Evolutionary conservation across 1,140 invertebrate species (phyloP).

Genomic region (Trachymyrmex septentrionalis): DNA sequence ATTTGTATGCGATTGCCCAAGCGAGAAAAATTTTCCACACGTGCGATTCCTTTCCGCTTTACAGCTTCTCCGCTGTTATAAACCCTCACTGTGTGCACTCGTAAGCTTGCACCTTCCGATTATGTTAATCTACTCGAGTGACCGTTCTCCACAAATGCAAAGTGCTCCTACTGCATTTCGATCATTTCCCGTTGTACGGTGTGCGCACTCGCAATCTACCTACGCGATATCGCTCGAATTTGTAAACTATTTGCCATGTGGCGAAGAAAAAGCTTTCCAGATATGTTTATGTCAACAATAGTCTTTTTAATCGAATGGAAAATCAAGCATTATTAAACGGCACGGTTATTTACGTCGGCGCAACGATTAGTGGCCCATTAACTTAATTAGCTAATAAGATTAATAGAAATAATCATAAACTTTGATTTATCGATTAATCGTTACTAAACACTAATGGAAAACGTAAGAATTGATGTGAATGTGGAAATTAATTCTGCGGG

Average conservation of each 20-base stretch:
- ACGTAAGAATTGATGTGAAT: neutral
- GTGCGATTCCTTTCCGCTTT: slow-evolving; percentile 1
- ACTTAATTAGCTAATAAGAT: slow-evolving; percentile 37
- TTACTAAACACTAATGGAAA: slow-evolving; percentile 31
- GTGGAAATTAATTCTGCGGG: slow-evolving; percentile 8
- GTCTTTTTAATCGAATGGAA: slow-evolving; percentile 7
- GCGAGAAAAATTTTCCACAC: slow-evolving; percentile 16
- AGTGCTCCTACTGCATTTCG: slow-evolving; percentile 17
- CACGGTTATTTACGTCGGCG: slow-evolving; percentile 20
- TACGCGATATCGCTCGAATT: neutral
- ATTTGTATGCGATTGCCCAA: slow-evolving; percentile 13
- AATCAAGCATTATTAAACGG: neutral
- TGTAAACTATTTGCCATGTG: slow-evolving; percentile 11
- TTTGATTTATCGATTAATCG: slow-evolving; percentile 18
- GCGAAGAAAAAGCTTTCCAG: neutral
- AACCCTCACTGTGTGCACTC: neutral
- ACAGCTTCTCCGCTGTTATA: slow-evolving; percentile 24
- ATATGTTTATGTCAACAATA: slow-evolving; percentile 43
- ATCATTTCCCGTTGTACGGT: slow-evolving; percentile 3
- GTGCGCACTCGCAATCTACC: slow-evolving; percentile 34
- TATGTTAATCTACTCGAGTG: slow-evolving; percentile 47
- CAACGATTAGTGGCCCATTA: slow-evolving; percentile 21
- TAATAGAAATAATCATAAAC: neutral
- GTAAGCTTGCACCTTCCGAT: slow-evolving; percentile 4
- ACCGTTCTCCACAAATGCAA: neutral